Percentiles rank a stretch among this genome's conserved stretches.
These are phyloP conservation scores for Margarornis squamiger DNA, from an alignment of 2,797 vertebrate genomes.

Conservation along the genomic window DNA sequence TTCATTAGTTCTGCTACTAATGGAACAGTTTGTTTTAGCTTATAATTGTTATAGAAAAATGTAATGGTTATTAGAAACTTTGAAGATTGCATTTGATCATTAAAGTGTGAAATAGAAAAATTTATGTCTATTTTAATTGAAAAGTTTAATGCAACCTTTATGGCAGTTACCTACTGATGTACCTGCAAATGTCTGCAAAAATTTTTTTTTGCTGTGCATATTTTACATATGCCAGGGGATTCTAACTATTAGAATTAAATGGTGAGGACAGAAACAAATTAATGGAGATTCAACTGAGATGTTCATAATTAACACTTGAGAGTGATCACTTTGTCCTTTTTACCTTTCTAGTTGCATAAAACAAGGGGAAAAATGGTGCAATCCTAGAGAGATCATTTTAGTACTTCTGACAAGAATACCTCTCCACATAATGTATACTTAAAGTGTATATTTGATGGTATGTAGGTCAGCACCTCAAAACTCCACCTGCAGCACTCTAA, in stretches of 20 bases:
- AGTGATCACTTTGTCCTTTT: not conserved
- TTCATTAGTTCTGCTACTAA: conserved; percentile 23
- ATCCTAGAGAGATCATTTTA: not conserved
- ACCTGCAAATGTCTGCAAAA: not conserved
- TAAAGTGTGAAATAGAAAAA: conserved; percentile 37
- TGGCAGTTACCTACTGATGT: not conserved
- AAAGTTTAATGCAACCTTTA: conserved; percentile 18
- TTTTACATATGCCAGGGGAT: not conserved
- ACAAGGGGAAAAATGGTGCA: not conserved
- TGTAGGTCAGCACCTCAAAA: not conserved
- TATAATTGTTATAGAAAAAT: not conserved
- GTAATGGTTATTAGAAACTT: not conserved
- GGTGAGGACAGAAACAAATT: not conserved
- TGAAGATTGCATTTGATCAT: not conserved
- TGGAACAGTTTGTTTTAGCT: not conserved
- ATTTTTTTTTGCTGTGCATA: not conserved
- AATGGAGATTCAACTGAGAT: not conserved
- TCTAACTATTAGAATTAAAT: not conserved
- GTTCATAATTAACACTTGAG: not conserved
- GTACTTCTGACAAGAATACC: not conserved
- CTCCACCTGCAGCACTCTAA: not conserved
- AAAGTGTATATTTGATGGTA: not conserved
- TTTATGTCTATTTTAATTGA: conserved; percentile 24
- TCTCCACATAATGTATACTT: not conserved
- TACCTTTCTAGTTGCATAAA: not conserved